Evolutionary conservation across 1,140 invertebrate species (phyloP), one percentile per base, ranked within the genome.

Genomic region (Thaumetopoea pityocampa): DNA sequence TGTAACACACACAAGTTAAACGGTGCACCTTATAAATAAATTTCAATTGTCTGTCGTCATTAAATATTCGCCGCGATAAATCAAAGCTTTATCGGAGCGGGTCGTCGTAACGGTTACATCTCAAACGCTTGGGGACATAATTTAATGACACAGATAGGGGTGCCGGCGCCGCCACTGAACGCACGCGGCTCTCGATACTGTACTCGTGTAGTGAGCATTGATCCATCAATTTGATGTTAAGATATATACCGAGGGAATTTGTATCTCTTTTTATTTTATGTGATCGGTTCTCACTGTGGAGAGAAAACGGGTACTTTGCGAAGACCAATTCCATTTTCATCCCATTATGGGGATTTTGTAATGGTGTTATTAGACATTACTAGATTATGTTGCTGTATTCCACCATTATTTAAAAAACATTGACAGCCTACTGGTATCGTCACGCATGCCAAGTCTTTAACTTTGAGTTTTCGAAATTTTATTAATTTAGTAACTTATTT

Each of bases 31-130:
- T 74, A 76, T 79, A 81, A 70, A 79, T 78, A 63, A 63, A 52
- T 77, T 71, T 67, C 74, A 74, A 83, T 81, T 79, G 76, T 78
- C 63, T 73, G 63, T 68, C 79, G 73, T 80, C 64, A 76, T 78
- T 81, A 73, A 72, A 80, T 81, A 84, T 79, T 76, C 72, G 51
- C 42, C 46, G 67, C 58, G 50, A 83, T 83, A 83, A 83, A 83
- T 83, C 77, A 78, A 77, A 51, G 61, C 45, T 58, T 74, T 79
- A 81, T 81, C 79, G 57, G 61, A 41, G 54, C 61, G 61, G 57
- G 62, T 67, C 49, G 72, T 57, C 46, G 58, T 64, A 65, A 65
- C 61, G 44, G 66, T 71, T 64, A 76, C 76, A 74, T 65, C 67
- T 72, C 53, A 49, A 56, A 58, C 44, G 64, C 61, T 58, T 51